Evolutionary conservation across 35 echinoderm and acorn worm genomes (phyloP), one percentile per base, ranked within the genome.

Genomic region (Chiridota heheva): DNA sequence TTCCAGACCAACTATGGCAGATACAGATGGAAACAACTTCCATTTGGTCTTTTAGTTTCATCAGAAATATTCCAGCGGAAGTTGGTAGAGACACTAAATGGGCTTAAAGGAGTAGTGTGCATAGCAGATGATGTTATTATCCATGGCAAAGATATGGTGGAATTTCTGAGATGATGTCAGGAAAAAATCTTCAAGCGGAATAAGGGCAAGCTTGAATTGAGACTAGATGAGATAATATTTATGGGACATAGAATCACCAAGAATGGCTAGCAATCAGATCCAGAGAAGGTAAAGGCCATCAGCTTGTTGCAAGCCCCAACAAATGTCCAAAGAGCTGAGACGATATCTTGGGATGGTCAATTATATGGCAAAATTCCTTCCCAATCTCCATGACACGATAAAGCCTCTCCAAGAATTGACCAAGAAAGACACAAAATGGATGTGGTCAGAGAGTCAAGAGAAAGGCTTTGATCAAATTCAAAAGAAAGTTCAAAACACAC

Each of bases 1-100:
- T 88, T 94, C 39, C 56, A 73, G 13, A 94, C 80, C 5, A 43
- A 46, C 0, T 73, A 49, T 44, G 91, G 90, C 1, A 73, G 84
- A 60, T 93, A 88, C 59, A 43, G 71, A 40, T 92, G 84, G 77
- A 81, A 87, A 42, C 55, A 55, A 15, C 77, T 92, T 20, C 78
- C 90, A 59, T 93, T 93, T 87, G 84, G 90, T 41, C 76, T 82
- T 4, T 53, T 25, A 17, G 90, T 92, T 22, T 88, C 76, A 5
- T 75, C 65, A 17, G 67, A 82, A 42, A 93, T 88, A 8, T 93
- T 92, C 44, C 90, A 93, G 55, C 67, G 63, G 78, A 73, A 72
- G n/a, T 32, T 93, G 44, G 18, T 37, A 32, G 55, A 86, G 45
- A 70, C 84, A 35, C 84, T 93, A 10, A 6, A 67, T 25, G 90